These are phyloP conservation scores for Zaprionus lachaisei DNA, from an alignment of 1,140 invertebrate species.

Conservation along the genomic window DNA sequence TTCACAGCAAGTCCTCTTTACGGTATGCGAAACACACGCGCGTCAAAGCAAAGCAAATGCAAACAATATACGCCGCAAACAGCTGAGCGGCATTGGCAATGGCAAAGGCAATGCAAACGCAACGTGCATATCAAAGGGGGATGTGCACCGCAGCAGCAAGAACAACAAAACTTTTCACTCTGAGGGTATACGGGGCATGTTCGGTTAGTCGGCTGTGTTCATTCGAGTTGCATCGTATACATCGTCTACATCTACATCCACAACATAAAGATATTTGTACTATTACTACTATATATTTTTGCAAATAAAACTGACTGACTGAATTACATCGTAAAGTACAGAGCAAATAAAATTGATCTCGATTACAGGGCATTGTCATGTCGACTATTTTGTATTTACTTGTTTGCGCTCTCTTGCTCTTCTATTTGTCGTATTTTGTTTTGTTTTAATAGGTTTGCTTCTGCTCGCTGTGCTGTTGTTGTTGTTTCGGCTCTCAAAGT, in stretches of 20 bases:
- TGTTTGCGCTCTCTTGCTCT: slow-evolving; percentile 27
- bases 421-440: neutral
- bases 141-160: slow-evolving; percentile 3
- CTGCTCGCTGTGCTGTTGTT: slow-evolving; percentile 35
- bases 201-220: neutral
- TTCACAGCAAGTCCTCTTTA: slow-evolving; percentile 29
- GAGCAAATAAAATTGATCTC: neutral
- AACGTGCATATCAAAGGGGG: slow-evolving; percentile 23
- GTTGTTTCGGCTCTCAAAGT: slow-evolving; percentile 64
- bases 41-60: slow-evolving; percentile 32
- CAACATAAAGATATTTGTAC: too few species aligned
- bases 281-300: too few species aligned
- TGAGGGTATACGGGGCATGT: neutral
- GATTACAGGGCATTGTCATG: slow-evolving; percentile 26
- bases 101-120: slow-evolving; percentile 31
- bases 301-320: too few species aligned
- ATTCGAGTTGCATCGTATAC: neutral
- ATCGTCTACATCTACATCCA: too few species aligned
- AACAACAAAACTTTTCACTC: neutral
- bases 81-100: slow-evolving; percentile 31
- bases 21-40: slow-evolving; percentile 38
- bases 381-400: slow-evolving; percentile 22
- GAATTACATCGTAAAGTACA: too few species aligned
- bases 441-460: slow-evolving; percentile 38
- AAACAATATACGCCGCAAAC: slow-evolving; percentile 26